Conservation (phyloP, 2,113 vertebrate species). For the Numida meleagris region DNA sequence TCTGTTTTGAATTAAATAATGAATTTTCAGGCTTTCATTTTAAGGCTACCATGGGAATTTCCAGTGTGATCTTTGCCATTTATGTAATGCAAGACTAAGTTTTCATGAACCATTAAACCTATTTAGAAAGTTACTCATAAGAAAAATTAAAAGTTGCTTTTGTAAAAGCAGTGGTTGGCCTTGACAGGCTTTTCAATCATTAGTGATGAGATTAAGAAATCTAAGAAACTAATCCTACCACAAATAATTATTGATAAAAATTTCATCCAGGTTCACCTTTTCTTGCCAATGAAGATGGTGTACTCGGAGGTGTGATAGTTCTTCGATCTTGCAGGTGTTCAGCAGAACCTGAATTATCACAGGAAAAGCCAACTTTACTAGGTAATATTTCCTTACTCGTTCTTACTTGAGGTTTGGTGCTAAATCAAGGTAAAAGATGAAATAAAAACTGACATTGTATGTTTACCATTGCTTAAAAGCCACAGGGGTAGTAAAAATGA, state of each 20-base stretch:
- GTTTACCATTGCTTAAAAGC: neutral
- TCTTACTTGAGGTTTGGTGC: neutral
- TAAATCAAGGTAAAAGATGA: neutral
- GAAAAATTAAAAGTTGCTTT: neutral
- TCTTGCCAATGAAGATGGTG: slow-evolving; percentile 93
- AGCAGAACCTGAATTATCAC: slow-evolving; percentile 82
- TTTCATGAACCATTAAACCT: neutral
- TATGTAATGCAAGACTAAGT: neutral
- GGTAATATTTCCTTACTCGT: slow-evolving; percentile 77
- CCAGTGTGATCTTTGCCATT: slow-evolving; percentile 1
- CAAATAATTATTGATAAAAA: neutral
- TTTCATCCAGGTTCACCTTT: slow-evolving; percentile 91
- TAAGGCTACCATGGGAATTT: neutral
- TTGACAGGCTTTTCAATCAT: neutral
- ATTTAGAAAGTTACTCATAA: neutral
- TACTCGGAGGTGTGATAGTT: slow-evolving; percentile 96
- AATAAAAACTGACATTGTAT: neutral
- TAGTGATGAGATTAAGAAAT: neutral
- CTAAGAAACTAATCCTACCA: neutral
- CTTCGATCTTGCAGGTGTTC: slow-evolving; percentile 91
- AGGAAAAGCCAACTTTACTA: slow-evolving; percentile 88
- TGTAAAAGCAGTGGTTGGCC: neutral
- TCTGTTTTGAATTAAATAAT: slow-evolving; percentile 6
- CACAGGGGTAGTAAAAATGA: neutral
- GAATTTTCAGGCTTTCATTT: neutral